Conservation (phyloP, 2,888 invertebrate genomes). For the Drosophila eohydei region DNA sequence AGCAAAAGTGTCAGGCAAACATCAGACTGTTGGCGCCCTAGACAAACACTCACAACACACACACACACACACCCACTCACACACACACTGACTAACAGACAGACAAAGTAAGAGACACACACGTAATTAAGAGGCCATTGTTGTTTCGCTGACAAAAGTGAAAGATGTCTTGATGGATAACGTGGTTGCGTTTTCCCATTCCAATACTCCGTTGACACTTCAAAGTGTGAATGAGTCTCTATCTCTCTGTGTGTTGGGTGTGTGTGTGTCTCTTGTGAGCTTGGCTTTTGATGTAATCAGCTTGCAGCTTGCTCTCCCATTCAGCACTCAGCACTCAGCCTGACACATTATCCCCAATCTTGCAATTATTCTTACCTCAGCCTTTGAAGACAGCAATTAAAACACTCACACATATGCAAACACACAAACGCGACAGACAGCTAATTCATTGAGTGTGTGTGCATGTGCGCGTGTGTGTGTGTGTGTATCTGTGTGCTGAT, state of each 20-base stretch:
- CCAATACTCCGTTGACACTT: slow-evolving; percentile 80
- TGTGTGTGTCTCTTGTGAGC: slow-evolving; percentile 28
- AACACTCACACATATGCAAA: slow-evolving; percentile 57
- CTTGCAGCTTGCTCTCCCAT: slow-evolving; percentile 37
- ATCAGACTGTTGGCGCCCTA: slow-evolving; percentile 58
- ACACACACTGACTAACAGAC: slow-evolving; percentile 31
- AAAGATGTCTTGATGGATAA: slow-evolving; percentile 83
- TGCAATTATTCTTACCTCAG: slow-evolving; percentile 82
- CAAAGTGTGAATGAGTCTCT: slow-evolving; percentile 65
- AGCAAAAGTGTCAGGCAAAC: slow-evolving; percentile 79
- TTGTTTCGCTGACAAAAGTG: slow-evolving; percentile 84
- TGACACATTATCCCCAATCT: slow-evolving; percentile 81
- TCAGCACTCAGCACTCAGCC: slow-evolving; percentile 52
- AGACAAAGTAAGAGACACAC: slow-evolving; percentile 53
- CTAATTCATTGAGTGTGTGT: slow-evolving; percentile 43
- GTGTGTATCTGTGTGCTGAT: slow-evolving; percentile 46
- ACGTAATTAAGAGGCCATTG: slow-evolving; percentile 84
- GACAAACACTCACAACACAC: slow-evolving; percentile 59
- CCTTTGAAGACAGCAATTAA: slow-evolving; percentile 74
- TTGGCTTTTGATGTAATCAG: slow-evolving; percentile 64
- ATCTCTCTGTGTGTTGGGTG: slow-evolving; percentile 23
- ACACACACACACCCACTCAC: slow-evolving; percentile 20
- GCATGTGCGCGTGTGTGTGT: slow-evolving; percentile 26
- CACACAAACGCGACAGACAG: slow-evolving; percentile 42
- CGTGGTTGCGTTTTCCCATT: slow-evolving; percentile 50